phyloP scores from a whole-genome alignment of 2,797 vertebrate species.

The Semotilus atromaculatus region DNA sequence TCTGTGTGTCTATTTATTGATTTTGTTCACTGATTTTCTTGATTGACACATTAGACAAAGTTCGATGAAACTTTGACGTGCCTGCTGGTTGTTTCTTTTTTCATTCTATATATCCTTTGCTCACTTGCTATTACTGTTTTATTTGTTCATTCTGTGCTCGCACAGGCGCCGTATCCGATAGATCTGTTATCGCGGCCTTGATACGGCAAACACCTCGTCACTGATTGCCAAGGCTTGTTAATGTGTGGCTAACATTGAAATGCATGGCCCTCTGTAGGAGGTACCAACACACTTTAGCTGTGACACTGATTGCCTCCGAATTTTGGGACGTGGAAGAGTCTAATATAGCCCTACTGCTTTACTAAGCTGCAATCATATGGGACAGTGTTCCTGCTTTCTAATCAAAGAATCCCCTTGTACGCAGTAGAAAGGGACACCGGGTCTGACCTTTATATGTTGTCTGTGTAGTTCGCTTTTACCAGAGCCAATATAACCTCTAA shows the following conservation, averaged over 20 bases:
- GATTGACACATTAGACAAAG: conserved; percentile 59
- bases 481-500: conserved; percentile 75
- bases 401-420: conserved; percentile 78
- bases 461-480: conserved; percentile 69
- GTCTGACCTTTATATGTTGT: conserved; percentile 76
- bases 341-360: conserved; percentile 74
- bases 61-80: conserved; percentile 59
- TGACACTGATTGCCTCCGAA: conserved; percentile 64
- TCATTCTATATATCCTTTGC: conserved; percentile 56
- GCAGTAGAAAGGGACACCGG: conserved; percentile 75
- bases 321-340: conserved; percentile 61
- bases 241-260: conserved; percentile 62
- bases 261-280: conserved; percentile 66
- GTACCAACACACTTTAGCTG: conserved; percentile 55
- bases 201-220: conserved; percentile 47
- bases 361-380: conserved; percentile 79
- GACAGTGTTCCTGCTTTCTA: conserved; percentile 73
- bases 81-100: conserved; percentile 71
- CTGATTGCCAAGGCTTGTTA: conserved; percentile 62
- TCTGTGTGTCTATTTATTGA: conserved; percentile 82
- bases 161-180: conserved; percentile 57
- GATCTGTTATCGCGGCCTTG: neutral
- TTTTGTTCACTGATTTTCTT: conserved; percentile 66
- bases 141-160: conserved; percentile 59
- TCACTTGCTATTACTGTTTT: conserved; percentile 58